These are phyloP conservation scores for Thermophis baileyi DNA, from an alignment of 2,113 vertebrate species.

Conservation along the genomic window DNA sequence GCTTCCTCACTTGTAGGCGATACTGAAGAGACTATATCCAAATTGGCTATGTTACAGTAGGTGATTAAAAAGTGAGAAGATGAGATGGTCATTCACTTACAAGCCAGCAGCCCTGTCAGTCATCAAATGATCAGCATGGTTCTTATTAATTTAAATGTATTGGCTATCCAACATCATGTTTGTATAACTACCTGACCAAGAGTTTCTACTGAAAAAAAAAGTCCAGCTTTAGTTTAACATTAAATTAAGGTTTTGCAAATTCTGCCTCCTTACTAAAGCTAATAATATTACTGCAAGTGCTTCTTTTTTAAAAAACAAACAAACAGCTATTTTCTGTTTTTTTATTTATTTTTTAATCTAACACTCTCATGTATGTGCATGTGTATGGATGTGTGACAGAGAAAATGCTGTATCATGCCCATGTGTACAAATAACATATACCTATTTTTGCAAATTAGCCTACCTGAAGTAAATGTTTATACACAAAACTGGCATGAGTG, in stretches of 20 bases:
- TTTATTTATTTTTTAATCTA: background rate
- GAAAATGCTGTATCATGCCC: background rate
- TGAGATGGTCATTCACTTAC: background rate
- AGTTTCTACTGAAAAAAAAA: background rate
- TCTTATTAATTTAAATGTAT: background rate
- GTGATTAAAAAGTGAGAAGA: background rate
- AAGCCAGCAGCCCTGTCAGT: background rate
- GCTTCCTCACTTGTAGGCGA: background rate
- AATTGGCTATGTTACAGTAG: background rate
- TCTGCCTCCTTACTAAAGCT: background rate
- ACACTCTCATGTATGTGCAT: background rate
- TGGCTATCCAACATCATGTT: background rate
- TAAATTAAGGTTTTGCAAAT: background rate
- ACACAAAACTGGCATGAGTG: conserved; percentile 51
- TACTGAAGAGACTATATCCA: background rate
- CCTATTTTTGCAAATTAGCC: conserved; percentile 37
- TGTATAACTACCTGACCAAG: background rate
- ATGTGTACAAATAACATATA: background rate
- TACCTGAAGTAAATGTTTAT: conserved; percentile 65
- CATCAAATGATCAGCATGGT: background rate
- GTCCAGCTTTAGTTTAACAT: background rate
- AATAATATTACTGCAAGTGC: background rate
- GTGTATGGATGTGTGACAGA: background rate
- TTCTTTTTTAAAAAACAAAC: background rate
- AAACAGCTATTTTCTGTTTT: background rate